Conservation (phyloP, 92 coral and sea anemone genomes). For the Parazoanthus darwini region DNA sequence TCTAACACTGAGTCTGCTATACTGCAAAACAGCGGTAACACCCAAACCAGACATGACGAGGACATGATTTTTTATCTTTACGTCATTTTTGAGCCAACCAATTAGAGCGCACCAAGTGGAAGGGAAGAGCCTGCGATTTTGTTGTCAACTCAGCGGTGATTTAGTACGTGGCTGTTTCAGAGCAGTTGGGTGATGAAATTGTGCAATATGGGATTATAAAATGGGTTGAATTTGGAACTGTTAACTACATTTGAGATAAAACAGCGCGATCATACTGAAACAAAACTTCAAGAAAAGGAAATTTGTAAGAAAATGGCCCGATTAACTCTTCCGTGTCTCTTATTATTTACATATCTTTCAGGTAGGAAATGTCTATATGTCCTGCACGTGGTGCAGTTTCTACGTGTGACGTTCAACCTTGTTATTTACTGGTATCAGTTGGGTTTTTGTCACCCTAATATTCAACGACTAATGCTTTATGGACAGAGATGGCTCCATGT, state of each 20-base stretch:
- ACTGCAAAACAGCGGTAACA: slow-evolving; percentile 15
- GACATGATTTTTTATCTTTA: background rate
- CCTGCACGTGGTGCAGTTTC: background rate
- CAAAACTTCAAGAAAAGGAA: background rate
- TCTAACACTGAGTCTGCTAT: slow-evolving; percentile 15
- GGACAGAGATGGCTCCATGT: background rate
- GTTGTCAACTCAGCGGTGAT: slow-evolving; percentile 35
- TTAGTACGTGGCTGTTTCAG: slow-evolving; percentile 36
- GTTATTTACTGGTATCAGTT: background rate
- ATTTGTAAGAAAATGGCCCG: background rate
- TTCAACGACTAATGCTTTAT: background rate
- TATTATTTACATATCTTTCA: slow-evolving; percentile 8
- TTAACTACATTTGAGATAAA: background rate
- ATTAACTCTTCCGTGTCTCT: background rate
- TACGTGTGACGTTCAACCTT: background rate
- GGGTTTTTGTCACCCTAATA: too few relatives aligned
- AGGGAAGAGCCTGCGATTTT: slow-evolving; percentile 24
- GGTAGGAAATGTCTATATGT: background rate
- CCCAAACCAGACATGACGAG: background rate
- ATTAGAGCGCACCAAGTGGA: slow-evolving; percentile 21
- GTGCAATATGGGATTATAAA: background rate
- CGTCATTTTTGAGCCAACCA: slow-evolving; percentile 13
- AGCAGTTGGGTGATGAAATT: slow-evolving; percentile 37
- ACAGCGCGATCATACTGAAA: background rate
- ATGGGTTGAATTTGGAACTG: background rate